These are phyloP conservation scores for Aegypius monachus DNA, from an alignment of 2,113 vertebrate genomes.

Conservation along the genomic window DNA sequence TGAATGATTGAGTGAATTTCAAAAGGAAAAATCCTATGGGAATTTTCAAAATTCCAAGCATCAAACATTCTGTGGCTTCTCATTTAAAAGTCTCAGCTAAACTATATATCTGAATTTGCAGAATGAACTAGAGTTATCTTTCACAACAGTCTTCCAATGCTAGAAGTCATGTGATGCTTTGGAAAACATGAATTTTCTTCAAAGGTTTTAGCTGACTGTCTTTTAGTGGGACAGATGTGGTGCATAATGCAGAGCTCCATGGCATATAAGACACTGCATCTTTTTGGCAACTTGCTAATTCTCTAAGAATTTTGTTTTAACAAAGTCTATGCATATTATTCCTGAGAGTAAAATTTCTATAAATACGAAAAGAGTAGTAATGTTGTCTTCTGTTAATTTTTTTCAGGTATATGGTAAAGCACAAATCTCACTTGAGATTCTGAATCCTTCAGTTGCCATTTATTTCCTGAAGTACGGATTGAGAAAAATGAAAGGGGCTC, in stretches of 20 bases:
- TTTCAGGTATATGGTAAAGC: constrained; percentile 97
- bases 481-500: constrained; percentile 63
- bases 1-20: background rate
- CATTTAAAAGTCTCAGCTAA: background rate
- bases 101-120: background rate
- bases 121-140: background rate
- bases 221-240: background rate
- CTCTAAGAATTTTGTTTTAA: background rate
- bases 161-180: background rate
- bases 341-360: background rate
- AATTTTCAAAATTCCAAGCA: background rate
- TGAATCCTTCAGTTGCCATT: constrained; percentile 74
- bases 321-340: background rate
- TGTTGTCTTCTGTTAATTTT: background rate
- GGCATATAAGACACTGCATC: background rate
- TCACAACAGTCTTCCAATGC: background rate
- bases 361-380: background rate
- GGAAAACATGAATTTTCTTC: background rate
- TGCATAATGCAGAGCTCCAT: background rate
- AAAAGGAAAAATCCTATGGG: background rate
- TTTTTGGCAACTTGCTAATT: background rate
- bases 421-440: constrained; percentile 98
- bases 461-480: constrained; percentile 72
- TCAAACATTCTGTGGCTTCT: background rate
- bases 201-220: background rate